Evolutionary conservation across 2,888 invertebrate genomes (phyloP).

Genomic region (Blastobasis lacticolella): DNA sequence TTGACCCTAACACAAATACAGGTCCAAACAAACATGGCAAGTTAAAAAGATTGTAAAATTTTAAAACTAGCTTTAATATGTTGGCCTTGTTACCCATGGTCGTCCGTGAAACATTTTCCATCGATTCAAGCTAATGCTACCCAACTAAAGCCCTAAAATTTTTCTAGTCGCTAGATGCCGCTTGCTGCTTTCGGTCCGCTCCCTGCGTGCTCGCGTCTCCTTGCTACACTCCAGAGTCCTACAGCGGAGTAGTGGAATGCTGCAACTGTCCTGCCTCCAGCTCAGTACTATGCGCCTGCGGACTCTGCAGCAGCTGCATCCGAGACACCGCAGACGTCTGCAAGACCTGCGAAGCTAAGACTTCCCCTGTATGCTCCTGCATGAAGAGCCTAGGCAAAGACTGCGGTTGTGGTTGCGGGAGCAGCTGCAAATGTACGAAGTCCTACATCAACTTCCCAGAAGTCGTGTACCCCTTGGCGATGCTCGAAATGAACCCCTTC

Average conservation of each 20-base stretch:
- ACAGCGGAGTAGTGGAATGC: constrained; percentile 17
- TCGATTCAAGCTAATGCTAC: no score
- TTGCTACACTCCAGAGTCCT: constrained; percentile 14
- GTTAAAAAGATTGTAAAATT: no score
- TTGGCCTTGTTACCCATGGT: no score
- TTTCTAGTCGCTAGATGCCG: constrained; percentile 25
- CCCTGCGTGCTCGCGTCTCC: constrained; percentile 17
- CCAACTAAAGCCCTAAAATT: no score
- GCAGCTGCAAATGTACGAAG: constrained; percentile 17
- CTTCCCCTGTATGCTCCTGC: constrained; percentile 19
- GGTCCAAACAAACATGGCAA: no score
- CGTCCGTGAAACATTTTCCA: no score
- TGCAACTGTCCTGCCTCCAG: constrained; percentile 12
- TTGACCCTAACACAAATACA: no score
- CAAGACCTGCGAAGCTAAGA: constrained; percentile 15
- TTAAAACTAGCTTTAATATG: no score
- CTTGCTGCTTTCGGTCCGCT: constrained; percentile 26
- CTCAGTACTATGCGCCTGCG: constrained; percentile 6
- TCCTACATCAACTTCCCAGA: constrained; percentile 41
- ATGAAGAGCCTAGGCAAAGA: constrained; percentile 4
- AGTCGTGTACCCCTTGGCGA: constrained; percentile 38
- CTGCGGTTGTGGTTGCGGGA: constrained; percentile 4
- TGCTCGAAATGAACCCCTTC: constrained; percentile 32
- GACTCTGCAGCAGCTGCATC: constrained; percentile 20
- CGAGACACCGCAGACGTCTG: constrained; percentile 24